Evolutionary conservation across 2,113 vertebrate genomes (phyloP).

Genomic region (Gavia stellata): DNA sequence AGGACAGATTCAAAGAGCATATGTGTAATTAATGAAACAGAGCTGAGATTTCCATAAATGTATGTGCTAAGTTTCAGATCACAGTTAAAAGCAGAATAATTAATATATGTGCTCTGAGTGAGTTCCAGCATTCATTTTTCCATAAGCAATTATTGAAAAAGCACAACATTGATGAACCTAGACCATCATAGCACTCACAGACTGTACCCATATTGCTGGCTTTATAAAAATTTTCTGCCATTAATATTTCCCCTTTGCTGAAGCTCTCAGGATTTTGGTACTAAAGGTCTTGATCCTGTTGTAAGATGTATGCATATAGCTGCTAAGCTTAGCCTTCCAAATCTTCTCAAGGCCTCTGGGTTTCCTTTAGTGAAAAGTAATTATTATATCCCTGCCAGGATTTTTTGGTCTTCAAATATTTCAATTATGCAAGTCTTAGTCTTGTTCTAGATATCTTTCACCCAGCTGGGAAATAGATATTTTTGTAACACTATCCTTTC

Average conservation of each 20-base stretch:
- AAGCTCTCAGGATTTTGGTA: neutral
- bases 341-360: neutral
- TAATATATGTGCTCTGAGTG: neutral
- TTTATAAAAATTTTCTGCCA: neutral
- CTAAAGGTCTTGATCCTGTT: neutral
- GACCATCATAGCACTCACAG: neutral
- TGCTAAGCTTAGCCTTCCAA: constrained; percentile 4
- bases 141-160: neutral
- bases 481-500: neutral
- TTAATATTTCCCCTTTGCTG: neutral
- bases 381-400: neutral
- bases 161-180: neutral
- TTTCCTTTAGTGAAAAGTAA: neutral
- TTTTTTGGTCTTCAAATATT: neutral
- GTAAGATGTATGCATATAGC: neutral
- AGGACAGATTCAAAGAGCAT: neutral
- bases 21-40: neutral
- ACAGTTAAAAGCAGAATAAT: neutral
- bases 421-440: neutral
- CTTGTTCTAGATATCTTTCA: neutral
- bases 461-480: neutral
- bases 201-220: neutral
- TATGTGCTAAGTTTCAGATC: neutral
- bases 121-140: neutral
- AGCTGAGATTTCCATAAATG: neutral